Conservation (phyloP, 2,113 vertebrate species). For the Catharus fuscescens region DNA sequence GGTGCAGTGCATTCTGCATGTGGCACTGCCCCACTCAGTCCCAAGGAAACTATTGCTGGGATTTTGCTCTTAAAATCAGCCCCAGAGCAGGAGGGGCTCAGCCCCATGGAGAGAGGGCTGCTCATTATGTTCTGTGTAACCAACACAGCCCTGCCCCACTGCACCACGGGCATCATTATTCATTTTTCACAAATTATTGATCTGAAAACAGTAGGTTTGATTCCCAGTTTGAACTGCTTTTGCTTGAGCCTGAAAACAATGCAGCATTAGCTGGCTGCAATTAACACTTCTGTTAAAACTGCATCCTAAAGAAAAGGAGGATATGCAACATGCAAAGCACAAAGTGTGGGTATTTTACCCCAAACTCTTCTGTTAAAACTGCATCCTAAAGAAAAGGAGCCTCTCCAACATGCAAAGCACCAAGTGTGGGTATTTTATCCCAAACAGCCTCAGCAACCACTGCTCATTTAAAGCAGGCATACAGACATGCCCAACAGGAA, state of each 20-base stretch:
- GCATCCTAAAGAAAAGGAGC: background rate
- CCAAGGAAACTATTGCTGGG: background rate
- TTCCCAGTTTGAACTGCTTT: background rate
- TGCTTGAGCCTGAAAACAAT: conserved; percentile 13
- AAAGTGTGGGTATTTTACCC: background rate
- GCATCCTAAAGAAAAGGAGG: background rate
- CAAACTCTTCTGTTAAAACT: background rate
- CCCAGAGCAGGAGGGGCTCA: background rate
- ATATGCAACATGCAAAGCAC: background rate
- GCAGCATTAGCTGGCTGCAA: background rate
- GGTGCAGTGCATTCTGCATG: background rate
- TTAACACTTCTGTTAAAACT: background rate
- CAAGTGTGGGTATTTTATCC: background rate
- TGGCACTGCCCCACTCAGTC: background rate
- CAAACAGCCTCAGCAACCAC: background rate
- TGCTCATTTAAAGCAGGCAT: background rate
- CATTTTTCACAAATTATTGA: background rate
- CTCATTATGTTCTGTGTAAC: background rate
- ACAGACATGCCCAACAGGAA: background rate
- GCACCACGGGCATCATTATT: background rate
- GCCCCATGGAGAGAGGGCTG: background rate
- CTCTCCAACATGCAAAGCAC: background rate
- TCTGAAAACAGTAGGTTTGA: background rate
- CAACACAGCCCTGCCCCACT: background rate
- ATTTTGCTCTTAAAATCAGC: background rate